Evolutionary conservation across 2,797 vertebrate genomes (phyloP).

Genomic region (Tokudaia tokunoshimensis): DNA sequence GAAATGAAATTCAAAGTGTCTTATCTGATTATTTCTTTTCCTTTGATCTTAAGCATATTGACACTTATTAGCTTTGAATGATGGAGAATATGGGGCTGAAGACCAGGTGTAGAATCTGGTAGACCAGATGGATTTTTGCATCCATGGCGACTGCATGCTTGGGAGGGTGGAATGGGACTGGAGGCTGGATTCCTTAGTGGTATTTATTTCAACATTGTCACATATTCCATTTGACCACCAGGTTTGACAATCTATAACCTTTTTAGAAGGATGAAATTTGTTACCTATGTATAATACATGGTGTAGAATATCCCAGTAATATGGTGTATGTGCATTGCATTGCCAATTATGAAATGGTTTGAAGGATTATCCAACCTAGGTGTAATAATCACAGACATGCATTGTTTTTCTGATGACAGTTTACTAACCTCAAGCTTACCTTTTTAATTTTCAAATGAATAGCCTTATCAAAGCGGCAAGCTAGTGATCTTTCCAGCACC

Average conservation of each 20-base stretch:
- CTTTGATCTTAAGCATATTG: neutral
- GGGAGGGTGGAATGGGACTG: neutral
- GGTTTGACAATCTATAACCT: constrained; percentile 28
- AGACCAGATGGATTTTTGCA: constrained; percentile 21
- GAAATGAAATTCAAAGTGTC: constrained; percentile 47
- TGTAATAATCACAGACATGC: neutral
- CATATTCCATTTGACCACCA: constrained; percentile 44
- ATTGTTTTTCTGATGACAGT: constrained; percentile 14
- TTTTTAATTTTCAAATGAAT: constrained; percentile 37
- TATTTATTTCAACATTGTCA: neutral
- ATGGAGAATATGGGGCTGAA: constrained; percentile 35
- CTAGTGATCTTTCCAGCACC: constrained; percentile 3
- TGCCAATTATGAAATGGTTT: constrained; percentile 25
- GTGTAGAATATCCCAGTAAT: neutral
- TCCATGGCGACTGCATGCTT: neutral
- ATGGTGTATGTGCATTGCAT: neutral
- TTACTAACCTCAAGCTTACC: constrained; percentile 25
- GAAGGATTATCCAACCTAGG: neutral
- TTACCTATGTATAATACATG: neutral
- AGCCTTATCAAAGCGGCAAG: constrained; percentile 29
- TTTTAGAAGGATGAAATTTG: constrained; percentile 58
- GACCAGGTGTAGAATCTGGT: constrained; percentile 30
- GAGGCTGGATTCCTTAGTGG: neutral
- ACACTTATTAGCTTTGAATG: constrained; percentile 37
- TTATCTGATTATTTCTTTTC: constrained; percentile 31